Evolutionary conservation across 2,797 vertebrate species (phyloP).

Genomic region (Rhinichthys osculus): DNA sequence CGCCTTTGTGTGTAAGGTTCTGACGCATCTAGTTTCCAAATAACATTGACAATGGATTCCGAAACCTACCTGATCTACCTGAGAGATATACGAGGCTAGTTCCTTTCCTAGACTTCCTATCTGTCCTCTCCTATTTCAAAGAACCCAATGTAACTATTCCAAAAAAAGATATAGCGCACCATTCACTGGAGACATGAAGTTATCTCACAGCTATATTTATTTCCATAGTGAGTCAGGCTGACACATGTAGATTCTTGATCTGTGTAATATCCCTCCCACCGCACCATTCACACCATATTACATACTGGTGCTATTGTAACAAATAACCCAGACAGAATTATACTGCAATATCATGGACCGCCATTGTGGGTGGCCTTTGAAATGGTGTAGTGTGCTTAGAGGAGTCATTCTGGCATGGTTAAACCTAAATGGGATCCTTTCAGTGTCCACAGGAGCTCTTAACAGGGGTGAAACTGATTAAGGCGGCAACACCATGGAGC

Average conservation of each 20-base stretch:
- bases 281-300: background rate
- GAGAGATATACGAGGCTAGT: background rate
- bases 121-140: constrained; percentile 29
- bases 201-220: background rate
- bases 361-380: constrained; percentile 22
- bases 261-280: constrained; percentile 17
- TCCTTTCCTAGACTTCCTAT: background rate
- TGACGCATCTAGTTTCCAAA: constrained; percentile 8
- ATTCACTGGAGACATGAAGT: background rate
- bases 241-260: background rate
- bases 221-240: background rate
- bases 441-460: constrained; percentile 37
- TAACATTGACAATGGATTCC: background rate
- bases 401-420: constrained; percentile 7
- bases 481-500: constrained; percentile 36
- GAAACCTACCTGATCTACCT: background rate
- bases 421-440: constrained; percentile 45
- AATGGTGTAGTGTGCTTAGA: too few species aligned
- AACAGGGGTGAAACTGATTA: constrained; percentile 54
- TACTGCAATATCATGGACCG: background rate
- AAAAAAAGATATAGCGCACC: constrained; percentile 3
- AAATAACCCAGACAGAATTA: background rate
- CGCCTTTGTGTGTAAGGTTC: background rate
- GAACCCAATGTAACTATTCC: background rate
- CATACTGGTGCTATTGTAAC: background rate